These are phyloP conservation scores for Drosophila buzzatii DNA, from an alignment of 2,888 invertebrate genomes.

Conservation along the genomic window DNA sequence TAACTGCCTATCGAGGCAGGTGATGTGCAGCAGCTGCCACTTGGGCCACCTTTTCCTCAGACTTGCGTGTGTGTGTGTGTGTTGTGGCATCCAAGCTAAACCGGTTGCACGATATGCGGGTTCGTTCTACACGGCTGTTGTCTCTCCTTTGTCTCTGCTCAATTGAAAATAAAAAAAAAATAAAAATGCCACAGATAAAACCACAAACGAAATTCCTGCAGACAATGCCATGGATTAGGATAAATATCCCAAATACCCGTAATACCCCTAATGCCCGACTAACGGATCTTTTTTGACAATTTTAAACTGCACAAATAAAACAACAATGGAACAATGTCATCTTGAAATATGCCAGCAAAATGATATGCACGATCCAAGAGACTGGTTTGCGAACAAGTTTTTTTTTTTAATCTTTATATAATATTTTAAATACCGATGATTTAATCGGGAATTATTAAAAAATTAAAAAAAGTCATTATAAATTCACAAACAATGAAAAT, in stretches of 20 bases:
- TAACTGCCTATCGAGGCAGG: conserved; percentile 51
- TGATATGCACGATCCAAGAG: conserved; percentile 20
- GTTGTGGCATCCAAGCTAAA: conserved; percentile 30
- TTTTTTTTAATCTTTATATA: background rate
- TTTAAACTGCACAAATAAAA: background rate
- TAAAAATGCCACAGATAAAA: background rate
- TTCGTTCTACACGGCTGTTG: conserved; percentile 26
- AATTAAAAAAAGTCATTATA: background rate
- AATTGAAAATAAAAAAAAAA: conserved; percentile 26
- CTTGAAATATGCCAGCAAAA: conserved; percentile 13
- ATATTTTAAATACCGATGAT: conserved; percentile 30
- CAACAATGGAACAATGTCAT: conserved; percentile 24
- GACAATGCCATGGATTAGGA: conserved; percentile 20
- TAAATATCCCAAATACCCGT: conserved; percentile 18
- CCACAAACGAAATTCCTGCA: conserved; percentile 36
- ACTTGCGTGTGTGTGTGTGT: conserved; percentile 1
- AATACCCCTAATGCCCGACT: conserved; percentile 7
- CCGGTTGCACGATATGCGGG: conserved; percentile 46
- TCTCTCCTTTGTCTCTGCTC: conserved; percentile 8
- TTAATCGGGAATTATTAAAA: conserved; percentile 31
- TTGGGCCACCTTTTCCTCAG: conserved; percentile 31
- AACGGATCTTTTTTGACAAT: conserved; percentile 14
- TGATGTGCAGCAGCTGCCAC: conserved; percentile 43
- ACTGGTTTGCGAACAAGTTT: conserved; percentile 45
- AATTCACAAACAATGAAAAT: conserved; percentile 1